Conservation (phyloP, 2,797 vertebrate genomes). For the Gallinago nigripennis region DNA sequence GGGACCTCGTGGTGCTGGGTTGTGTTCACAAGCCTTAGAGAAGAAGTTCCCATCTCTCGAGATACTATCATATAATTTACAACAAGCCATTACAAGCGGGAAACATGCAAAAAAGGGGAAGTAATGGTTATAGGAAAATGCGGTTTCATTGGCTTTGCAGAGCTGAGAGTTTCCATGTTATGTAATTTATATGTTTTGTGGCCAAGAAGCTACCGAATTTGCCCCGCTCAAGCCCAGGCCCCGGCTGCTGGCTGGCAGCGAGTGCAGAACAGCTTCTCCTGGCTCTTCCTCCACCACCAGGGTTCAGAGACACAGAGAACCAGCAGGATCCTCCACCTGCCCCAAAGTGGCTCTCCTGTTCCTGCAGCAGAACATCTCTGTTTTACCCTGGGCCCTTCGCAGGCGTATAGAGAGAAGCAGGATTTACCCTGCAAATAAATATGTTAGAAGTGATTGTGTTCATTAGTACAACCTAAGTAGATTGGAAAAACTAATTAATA, state of each 20-base stretch:
- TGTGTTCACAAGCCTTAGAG: not conserved
- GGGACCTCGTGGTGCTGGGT: not conserved
- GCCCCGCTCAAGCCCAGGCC: not conserved
- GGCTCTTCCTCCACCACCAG: not conserved
- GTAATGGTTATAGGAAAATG: slow-evolving; percentile 48
- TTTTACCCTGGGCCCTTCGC: not conserved
- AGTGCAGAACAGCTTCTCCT: not conserved
- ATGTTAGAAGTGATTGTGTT: slow-evolving; percentile 9
- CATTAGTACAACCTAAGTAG: not conserved
- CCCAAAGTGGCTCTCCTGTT: not conserved
- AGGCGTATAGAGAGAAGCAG: not conserved
- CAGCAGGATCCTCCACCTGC: not conserved
- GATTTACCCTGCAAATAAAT: not conserved
- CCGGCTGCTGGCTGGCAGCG: not conserved
- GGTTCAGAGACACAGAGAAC: not conserved
- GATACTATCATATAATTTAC: not conserved
- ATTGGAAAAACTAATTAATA: slow-evolving; percentile 54
- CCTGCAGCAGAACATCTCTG: not conserved
- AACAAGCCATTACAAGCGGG: not conserved
- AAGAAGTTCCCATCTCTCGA: slow-evolving; percentile 6
- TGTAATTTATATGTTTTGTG: not conserved
- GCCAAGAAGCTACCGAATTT: not conserved
- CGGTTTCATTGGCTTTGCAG: slow-evolving; percentile 53
- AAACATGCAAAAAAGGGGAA: slow-evolving; percentile 10
- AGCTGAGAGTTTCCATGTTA: slow-evolving; percentile 51